These are phyloP conservation scores for Apteryx mantelli DNA, from an alignment of 2,113 vertebrate species.

Conservation along the genomic window DNA sequence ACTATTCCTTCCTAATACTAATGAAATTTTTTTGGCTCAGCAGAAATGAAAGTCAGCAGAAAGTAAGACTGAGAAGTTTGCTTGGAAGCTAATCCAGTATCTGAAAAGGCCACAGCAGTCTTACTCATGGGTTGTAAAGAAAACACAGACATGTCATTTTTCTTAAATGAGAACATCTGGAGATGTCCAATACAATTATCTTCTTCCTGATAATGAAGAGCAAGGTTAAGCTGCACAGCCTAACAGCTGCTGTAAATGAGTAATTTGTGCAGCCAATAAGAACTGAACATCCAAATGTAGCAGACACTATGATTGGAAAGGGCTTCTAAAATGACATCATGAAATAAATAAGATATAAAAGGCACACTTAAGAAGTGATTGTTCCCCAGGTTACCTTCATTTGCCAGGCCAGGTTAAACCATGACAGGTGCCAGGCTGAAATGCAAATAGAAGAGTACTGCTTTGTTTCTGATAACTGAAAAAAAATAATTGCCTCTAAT, in stretches of 20 bases:
- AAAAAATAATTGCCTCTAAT: not conserved
- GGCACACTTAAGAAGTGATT: not conserved
- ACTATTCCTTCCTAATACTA: not conserved
- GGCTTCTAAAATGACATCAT: not conserved
- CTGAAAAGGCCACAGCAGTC: not conserved
- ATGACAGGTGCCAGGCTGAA: not conserved
- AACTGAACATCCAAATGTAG: not conserved
- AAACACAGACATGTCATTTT: not conserved
- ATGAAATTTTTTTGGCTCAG: not conserved
- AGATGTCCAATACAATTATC: not conserved
- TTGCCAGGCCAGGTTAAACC: not conserved
- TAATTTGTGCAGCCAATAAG: not conserved
- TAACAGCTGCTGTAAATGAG: not conserved
- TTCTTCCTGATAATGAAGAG: not conserved
- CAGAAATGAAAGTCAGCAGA: not conserved
- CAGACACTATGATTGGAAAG: not conserved
- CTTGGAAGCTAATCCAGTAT: not conserved
- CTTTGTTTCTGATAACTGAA: not conserved
- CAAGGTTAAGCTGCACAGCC: not conserved
- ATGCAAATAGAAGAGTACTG: not conserved
- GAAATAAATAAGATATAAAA: not conserved
- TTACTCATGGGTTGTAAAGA: not conserved
- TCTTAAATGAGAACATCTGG: slow-evolving; percentile 43
- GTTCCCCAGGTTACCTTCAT: not conserved
- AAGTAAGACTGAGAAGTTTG: rapidly evolving